phyloP scores from a whole-genome alignment of 2,797 vertebrate genomes.

The Chloroceryle amazona region DNA sequence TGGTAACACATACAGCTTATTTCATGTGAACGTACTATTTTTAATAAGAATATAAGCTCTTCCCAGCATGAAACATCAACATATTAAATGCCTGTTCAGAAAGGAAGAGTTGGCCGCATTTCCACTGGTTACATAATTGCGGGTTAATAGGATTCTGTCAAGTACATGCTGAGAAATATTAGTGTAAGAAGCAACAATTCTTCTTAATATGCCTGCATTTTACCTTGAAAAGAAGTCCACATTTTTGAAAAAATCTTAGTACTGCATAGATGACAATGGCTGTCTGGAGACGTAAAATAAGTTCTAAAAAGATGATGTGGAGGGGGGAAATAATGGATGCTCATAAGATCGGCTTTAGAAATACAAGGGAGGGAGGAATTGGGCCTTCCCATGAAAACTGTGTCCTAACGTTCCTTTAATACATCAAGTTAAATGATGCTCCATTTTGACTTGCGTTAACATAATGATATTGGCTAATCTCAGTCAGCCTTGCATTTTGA shows the following conservation, averaged over 20 bases:
- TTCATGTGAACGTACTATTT: background rate
- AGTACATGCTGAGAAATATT: background rate
- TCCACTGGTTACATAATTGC: background rate
- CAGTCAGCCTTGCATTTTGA: background rate
- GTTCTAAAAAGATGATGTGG: background rate
- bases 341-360: background rate
- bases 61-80: rapidly evolving
- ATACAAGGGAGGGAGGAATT: background rate
- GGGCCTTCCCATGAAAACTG: background rate
- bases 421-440: background rate
- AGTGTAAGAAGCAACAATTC: background rate
- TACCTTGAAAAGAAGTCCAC: background rate
- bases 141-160: background rate
- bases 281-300: background rate
- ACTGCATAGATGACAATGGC: background rate
- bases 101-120: background rate
- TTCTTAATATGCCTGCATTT: background rate
- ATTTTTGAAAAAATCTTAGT: background rate
- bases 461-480: background rate
- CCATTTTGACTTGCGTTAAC: slow-evolving; percentile 11
- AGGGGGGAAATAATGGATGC: background rate
- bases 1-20: background rate
- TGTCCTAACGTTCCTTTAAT: background rate
- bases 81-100: background rate
- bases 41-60: background rate